Evolutionary conservation across 1,140 invertebrate species (phyloP).

Genomic region (Lasioglossum baleicum): DNA sequence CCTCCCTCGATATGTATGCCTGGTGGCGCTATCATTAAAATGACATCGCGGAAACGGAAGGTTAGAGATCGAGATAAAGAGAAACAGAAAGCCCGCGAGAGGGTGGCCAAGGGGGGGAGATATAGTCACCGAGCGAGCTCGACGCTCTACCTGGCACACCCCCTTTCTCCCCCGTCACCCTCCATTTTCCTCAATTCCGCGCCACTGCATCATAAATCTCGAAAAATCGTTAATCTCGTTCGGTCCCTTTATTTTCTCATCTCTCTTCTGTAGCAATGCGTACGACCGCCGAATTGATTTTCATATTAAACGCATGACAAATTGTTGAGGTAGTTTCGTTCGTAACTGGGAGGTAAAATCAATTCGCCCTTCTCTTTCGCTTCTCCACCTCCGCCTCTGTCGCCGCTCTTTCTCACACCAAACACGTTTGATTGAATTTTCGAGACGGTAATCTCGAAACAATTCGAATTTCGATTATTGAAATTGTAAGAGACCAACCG

Average conservation of each 20-base stretch:
- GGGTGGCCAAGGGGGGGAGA: slow-evolving; percentile 13
- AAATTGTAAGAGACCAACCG: too few species aligned
- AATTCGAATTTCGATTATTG: neutral
- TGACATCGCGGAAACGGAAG: slow-evolving; percentile 59
- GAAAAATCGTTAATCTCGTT: slow-evolving; percentile 55
- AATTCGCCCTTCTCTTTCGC: neutral
- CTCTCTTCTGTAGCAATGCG: slow-evolving; percentile 65
- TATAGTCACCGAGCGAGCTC: slow-evolving; percentile 50
- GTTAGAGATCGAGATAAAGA: slow-evolving; percentile 32
- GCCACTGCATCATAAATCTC: slow-evolving; percentile 54
- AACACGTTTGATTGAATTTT: neutral
- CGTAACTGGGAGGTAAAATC: neutral
- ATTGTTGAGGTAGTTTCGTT: slow-evolving; percentile 15
- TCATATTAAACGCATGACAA: slow-evolving; percentile 48
- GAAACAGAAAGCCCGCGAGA: slow-evolving; percentile 24
- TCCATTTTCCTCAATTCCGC: slow-evolving; percentile 44
- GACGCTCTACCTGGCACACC: too few species aligned
- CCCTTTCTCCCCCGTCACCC: neutral
- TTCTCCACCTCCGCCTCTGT: too few species aligned
- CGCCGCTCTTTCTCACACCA: too few species aligned
- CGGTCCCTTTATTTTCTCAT: slow-evolving; percentile 56
- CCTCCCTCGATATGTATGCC: slow-evolving; percentile 55
- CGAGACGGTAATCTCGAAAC: neutral
- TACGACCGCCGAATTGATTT: slow-evolving; percentile 28
- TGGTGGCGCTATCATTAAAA: slow-evolving; percentile 67